A percentile compares a stretch with the other conserved stretches of the same genome.
Conservation (phyloP, 1,140 invertebrate genomes). For the Ostrea edulis region DNA sequence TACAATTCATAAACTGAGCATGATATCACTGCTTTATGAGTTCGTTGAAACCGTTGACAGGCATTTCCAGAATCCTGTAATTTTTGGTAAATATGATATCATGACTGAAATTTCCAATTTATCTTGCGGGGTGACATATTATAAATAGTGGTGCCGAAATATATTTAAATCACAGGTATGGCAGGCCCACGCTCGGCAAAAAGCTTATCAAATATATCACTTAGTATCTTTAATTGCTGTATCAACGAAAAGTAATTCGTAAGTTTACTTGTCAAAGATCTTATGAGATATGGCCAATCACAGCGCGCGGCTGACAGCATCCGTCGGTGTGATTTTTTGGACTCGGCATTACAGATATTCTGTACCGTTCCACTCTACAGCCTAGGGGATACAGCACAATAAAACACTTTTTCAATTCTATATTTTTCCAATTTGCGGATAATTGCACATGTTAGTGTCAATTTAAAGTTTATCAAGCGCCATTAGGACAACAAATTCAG, state of each 20-base stretch:
- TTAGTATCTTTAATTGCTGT: slow-evolving; percentile 39
- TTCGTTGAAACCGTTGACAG: neutral
- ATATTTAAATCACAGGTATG: slow-evolving; percentile 23
- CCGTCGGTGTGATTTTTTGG: neutral
- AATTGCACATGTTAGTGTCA: slow-evolving; percentile 56
- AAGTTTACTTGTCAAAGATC: slow-evolving; percentile 42
- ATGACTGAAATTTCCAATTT: slow-evolving; percentile 12
- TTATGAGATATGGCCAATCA: slow-evolving; percentile 27
- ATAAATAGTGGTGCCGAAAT: slow-evolving; percentile 32
- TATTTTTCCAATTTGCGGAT: slow-evolving; percentile 56
- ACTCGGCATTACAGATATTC: neutral
- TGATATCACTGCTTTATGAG: neutral
- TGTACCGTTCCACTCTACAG: neutral
- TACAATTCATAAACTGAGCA: neutral
- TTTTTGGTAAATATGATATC: slow-evolving; percentile 38
- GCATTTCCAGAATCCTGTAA: neutral
- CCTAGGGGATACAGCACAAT: neutral
- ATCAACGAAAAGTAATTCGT: slow-evolving; percentile 34
- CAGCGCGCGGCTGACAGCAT: neutral
- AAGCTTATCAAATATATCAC: slow-evolving; percentile 41
- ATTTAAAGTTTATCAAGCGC: slow-evolving; percentile 58
- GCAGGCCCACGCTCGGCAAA: slow-evolving; percentile 27
- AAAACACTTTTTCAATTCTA: slow-evolving; percentile 32
- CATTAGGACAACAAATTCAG: slow-evolving; percentile 58
- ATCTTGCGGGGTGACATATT: slow-evolving; percentile 34